Evolutionary conservation across 2,113 vertebrate genomes (phyloP), one percentile per base, ranked within the genome.

Genomic region (Anoplopoma fimbria): DNA sequence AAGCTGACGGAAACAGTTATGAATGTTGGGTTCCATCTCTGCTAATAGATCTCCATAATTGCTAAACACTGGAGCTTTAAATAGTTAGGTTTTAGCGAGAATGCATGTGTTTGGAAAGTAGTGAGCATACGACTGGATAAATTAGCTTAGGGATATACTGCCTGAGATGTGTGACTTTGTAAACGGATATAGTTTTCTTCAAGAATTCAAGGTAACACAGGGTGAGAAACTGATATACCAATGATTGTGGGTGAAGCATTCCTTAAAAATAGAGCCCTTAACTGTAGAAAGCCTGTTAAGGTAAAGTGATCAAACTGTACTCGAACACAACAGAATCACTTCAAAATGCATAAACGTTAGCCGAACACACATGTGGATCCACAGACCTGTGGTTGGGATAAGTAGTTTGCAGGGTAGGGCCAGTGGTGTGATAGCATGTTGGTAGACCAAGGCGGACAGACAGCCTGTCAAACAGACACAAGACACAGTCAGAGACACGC

Each of bases 391-490:
- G 85, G 96, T 95, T 51, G 98, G 98, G 93, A 99, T 97, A 81
- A 99, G 95, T 70, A 99, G 95, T 89, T 98, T 99, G 94, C 98
- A 99, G 76, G 98, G 98, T 77, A 99, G 93, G 47, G 98, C 98
- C 95, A 99, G 91, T 0, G 98, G 98, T 13, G 97, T 99, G 94
- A 99, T 97, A 62, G 98, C 98, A 91, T 99, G 98, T 92, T 99
- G 98, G 93, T 99, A 99, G 58, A 99, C 98, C 93, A 99, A 91
- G 0, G 98, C 98, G 0, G 98, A 99, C 25, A 99, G 95, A 62
- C 97, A 99, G 49, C 98, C 98, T 99, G 91, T 31, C 25, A 61
- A 47, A 76, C 5, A 89, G 1, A 92, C 51, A 75, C 13, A 63
- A 23, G 0, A 65, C 38, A 88, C 47, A 34, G 53, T 72, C 7